These are phyloP conservation scores for Sinelater perroti DNA, from an alignment of 2,888 invertebrate species.

Conservation along the genomic window DNA sequence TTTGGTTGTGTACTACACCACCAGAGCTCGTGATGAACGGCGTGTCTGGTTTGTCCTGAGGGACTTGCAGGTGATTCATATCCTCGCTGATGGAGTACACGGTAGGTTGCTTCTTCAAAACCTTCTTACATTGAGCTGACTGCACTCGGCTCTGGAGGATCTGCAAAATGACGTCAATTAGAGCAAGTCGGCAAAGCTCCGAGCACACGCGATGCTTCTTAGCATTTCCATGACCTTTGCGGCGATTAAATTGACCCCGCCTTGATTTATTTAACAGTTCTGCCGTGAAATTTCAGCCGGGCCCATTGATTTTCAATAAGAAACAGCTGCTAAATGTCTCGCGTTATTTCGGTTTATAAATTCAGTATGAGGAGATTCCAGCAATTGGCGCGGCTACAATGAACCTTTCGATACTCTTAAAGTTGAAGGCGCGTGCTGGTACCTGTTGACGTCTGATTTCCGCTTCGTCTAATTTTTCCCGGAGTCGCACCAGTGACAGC, in stretches of 20 bases:
- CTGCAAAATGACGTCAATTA: conserved; percentile 40
- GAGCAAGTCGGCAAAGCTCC: not conserved
- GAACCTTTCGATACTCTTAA: too few relatives aligned
- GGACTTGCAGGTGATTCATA: conserved; percentile 46
- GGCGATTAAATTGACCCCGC: conserved; percentile 1
- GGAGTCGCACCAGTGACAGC: conserved; percentile 67
- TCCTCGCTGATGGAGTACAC: conserved; percentile 42
- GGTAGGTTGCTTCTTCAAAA: conserved; percentile 48
- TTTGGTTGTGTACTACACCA: not conserved
- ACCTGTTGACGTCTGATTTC: conserved; percentile 72
- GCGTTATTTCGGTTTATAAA: not conserved
- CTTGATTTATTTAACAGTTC: conserved; percentile 15
- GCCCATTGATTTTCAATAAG: conserved; percentile 6
- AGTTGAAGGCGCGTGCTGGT: too few relatives aligned
- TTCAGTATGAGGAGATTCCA: too few relatives aligned
- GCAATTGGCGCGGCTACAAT: too few relatives aligned
- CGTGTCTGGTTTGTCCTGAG: conserved; percentile 40
- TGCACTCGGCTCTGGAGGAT: conserved; percentile 55
- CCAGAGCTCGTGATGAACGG: conserved; percentile 24
- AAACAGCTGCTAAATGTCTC: not conserved
- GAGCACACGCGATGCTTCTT: not conserved
- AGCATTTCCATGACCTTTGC: conserved; percentile 4
- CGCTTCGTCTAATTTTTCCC: conserved; percentile 77
- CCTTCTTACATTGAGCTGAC: conserved; percentile 48
- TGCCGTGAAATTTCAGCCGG: conserved; percentile 1